These are phyloP conservation scores for Choristoneura fumiferana DNA, from an alignment of 1,140 invertebrate genomes.

Conservation along the genomic window DNA sequence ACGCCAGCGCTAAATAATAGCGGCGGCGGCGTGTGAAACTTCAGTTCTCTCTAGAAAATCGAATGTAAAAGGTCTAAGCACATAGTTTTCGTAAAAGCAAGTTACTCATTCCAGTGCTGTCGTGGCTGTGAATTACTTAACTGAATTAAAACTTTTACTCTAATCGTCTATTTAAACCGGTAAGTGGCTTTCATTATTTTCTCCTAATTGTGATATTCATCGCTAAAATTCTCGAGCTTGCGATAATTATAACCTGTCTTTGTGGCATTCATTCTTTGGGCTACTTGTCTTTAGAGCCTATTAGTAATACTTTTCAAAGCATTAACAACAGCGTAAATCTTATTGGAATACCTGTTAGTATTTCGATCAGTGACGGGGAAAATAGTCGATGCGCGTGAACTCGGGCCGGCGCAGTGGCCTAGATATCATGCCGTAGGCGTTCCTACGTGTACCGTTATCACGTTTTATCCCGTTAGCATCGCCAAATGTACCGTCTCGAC, in stretches of 20 bases:
- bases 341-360: slow-evolving; percentile 7
- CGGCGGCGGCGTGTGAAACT: slow-evolving; percentile 57
- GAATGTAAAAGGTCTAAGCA: slow-evolving; percentile 39
- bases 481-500: slow-evolving; percentile 34
- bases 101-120: slow-evolving; percentile 43
- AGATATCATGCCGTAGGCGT: slow-evolving; percentile 28
- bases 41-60: slow-evolving; percentile 67
- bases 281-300: neutral
- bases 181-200: slow-evolving; percentile 25
- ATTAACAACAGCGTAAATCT: neutral
- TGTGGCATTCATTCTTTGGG: neutral
- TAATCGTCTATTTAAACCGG: slow-evolving; percentile 27
- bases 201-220: neutral
- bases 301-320: neutral
- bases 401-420: slow-evolving; percentile 51
- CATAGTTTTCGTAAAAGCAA: slow-evolving; percentile 36
- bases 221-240: slow-evolving; percentile 8
- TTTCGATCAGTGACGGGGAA: slow-evolving; percentile 36
- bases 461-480: slow-evolving; percentile 25
- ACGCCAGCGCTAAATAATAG: slow-evolving; percentile 75
- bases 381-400: slow-evolving; percentile 49
- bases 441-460: slow-evolving; percentile 42
- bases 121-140: slow-evolving; percentile 35
- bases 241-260: slow-evolving; percentile 15
- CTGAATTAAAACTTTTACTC: slow-evolving; percentile 17